Base-by-base conservation (phyloP, 2,113 vertebrate genomes). In the Laterallus jamaicensis region DNA sequence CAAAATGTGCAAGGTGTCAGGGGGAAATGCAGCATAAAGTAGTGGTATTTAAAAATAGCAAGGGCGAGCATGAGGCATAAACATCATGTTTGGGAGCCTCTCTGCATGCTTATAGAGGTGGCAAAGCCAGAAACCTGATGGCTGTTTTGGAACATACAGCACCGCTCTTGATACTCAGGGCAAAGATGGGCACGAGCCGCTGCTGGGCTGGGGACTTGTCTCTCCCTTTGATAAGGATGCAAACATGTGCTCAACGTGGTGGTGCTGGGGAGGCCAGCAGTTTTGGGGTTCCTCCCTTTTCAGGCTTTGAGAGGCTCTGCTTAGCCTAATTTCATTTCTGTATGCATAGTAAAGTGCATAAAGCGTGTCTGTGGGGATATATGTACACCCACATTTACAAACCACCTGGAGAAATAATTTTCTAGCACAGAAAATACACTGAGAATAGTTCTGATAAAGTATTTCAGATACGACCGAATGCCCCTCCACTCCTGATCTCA, bases 11-110 rank as follows among this genome's bases (percentile, higher is more conserved):
- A 22, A 71, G 78, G 52, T n/a, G 69, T n/a, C 1, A 0, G 28
- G 28, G 35, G 32, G 16, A 77, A 94, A 87, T 8, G 44, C 66
- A 73, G 44, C 74, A 14, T 54, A 49, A 91, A 91, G 83, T 11
- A 79, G 83, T 62, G 62, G 35, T 29, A 58, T 13, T 79, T 95
- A 73, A 96, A 96, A 96, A 66, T 55, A 90, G 64, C 78, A 49
- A 73, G 47, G 18, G 55, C 31, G 70, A 95, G 81, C 54, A 40
- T 11, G 42, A 82, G 70, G 40, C 49, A 79, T 69, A 90, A 87
- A 54, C 73, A 67, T 64, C 70, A 39, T 32, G 52, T 59, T 86
- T 70, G 81, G 90, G 82, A 90, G 79, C 84, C 70, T 64, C 89
- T 90, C 71, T 24, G 54, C 47, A 5, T 67, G 76, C 64, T 82